Conservation (phyloP, 2,888 invertebrate species). For the Drosophila tanythrix region DNA sequence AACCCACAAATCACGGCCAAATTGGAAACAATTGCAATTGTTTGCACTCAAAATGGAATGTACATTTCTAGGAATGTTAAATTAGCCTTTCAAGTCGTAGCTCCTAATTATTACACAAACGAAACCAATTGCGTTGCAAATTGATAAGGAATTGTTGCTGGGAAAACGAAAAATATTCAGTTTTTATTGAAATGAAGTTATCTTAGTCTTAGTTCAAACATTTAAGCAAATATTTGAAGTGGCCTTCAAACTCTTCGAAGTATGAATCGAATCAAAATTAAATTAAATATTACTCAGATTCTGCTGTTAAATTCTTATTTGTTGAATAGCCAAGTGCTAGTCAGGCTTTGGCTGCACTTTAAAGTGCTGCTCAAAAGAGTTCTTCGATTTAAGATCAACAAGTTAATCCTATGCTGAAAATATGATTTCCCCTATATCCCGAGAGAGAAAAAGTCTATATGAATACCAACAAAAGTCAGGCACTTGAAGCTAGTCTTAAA, state of each 20-base stretch:
- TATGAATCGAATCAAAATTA: not conserved
- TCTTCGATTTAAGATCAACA: not conserved
- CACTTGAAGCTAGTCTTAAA: conserved; percentile 5
- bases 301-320: not conserved
- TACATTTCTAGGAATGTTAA: conserved; percentile 10
- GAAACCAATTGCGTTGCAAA: conserved; percentile 8
- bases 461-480: not conserved
- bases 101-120: conserved; percentile 24
- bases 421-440: not conserved
- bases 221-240: not conserved
- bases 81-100: not conserved
- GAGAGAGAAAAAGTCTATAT: not conserved
- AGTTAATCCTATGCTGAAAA: not conserved
- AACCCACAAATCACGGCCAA: not conserved
- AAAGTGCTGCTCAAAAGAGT: not conserved
- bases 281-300: too few relatives aligned
- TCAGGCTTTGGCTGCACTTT: not conserved
- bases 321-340: too few relatives aligned
- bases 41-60: conserved; percentile 7
- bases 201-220: not conserved
- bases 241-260: not conserved
- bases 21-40: conserved; percentile 25
- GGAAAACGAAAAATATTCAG: too few relatives aligned
- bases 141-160: not conserved
- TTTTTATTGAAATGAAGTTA: not conserved